Percentiles rank a stretch among this genome's conserved stretches.
phyloP scores from a whole-genome alignment of 2,797 vertebrate genomes.

The Ciconia nigra region DNA sequence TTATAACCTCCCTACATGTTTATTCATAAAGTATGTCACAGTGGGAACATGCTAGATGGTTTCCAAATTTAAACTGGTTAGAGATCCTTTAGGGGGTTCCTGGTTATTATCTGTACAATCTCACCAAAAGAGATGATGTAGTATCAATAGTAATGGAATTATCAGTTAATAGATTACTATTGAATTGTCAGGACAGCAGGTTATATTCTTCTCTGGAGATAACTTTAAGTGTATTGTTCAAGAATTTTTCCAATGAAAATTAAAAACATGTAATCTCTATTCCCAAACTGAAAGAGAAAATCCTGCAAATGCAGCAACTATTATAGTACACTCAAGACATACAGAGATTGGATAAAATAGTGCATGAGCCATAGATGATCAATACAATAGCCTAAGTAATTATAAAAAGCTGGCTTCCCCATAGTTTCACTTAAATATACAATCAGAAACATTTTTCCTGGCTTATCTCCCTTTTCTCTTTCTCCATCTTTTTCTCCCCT shows the following conservation, averaged over 20 bases:
- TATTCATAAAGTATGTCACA: not conserved
- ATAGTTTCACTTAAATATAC: not conserved
- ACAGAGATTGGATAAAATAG: not conserved
- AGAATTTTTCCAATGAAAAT: slow-evolving; percentile 54
- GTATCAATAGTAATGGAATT: slow-evolving; percentile 72
- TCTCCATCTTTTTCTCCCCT: not conserved
- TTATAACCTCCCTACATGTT: not conserved
- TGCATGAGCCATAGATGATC: not conserved
- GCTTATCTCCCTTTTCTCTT: not conserved
- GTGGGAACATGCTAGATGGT: not conserved
- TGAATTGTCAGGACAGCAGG: slow-evolving; percentile 51
- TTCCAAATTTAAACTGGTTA: slow-evolving; percentile 53
- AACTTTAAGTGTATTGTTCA: slow-evolving; percentile 49
- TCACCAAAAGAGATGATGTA: slow-evolving; percentile 61
- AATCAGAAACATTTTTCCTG: not conserved
- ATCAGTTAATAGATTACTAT: slow-evolving; percentile 69
- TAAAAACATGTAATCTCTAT: not conserved
- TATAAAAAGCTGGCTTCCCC: not conserved
- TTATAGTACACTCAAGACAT: not conserved
- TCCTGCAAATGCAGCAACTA: not conserved
- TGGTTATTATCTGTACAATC: not conserved
- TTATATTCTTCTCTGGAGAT: slow-evolving; percentile 49
- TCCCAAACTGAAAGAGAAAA: slow-evolving; percentile 38
- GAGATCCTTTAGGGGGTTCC: slow-evolving; percentile 26
- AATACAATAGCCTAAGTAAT: not conserved